Conservation (phyloP, 2,888 invertebrate species). For the Balanococcus diminutus region DNA sequence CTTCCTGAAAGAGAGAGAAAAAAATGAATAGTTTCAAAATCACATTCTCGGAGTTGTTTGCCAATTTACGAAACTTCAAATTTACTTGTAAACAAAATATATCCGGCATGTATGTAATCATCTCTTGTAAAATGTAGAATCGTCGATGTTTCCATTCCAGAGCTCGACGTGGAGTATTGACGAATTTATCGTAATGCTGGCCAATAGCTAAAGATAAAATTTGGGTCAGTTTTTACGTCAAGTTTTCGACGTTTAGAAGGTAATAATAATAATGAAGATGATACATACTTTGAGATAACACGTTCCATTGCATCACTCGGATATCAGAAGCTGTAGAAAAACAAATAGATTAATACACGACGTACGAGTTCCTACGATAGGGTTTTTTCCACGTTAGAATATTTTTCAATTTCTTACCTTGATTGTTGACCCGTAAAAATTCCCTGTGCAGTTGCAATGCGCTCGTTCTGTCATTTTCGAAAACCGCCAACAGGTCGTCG, state of each 20-base stretch:
- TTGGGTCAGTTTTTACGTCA: background rate
- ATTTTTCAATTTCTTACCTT: background rate
- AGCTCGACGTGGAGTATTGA: conserved; percentile 72
- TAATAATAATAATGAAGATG: background rate
- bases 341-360: background rate
- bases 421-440: conserved; percentile 44
- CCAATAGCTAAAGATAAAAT: conserved; percentile 67
- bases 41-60: background rate
- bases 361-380: background rate
- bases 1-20: too few relatives aligned
- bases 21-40: conserved; percentile 56
- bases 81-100: conserved; percentile 74
- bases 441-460: conserved; percentile 27
- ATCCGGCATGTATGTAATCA: conserved; percentile 71
- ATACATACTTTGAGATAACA: conserved; percentile 71
- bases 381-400: background rate
- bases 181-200: conserved; percentile 74
- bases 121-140: conserved; percentile 73
- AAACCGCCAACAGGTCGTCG: conserved; percentile 61
- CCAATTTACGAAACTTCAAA: conserved; percentile 15
- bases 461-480: conserved; percentile 59
- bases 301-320: conserved; percentile 74
- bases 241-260: conserved; percentile 13
- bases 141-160: conserved; percentile 72
- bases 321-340: conserved; percentile 60